phyloP scores from a whole-genome alignment of 2,888 invertebrate genomes.

The Phaedon cochleariae region DNA sequence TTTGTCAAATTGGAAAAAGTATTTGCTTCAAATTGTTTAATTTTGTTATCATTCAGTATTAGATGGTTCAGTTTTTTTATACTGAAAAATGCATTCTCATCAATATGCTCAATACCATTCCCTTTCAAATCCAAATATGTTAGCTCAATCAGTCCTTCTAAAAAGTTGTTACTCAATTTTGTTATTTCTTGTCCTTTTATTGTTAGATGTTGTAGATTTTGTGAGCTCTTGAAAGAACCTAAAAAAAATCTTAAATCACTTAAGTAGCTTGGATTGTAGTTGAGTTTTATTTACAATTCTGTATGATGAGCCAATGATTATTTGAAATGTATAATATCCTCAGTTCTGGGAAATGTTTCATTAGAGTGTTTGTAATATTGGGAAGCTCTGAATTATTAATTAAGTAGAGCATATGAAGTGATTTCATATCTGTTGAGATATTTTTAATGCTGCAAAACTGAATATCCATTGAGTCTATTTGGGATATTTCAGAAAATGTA shows the following conservation, averaged over 20 bases:
- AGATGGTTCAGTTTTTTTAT: constrained; percentile 24
- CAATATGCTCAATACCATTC: constrained; percentile 23
- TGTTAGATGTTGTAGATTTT: constrained; percentile 26
- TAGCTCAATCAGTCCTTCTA: constrained; percentile 23
- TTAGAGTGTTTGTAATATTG: constrained; percentile 17
- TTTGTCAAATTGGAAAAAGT: constrained; percentile 20
- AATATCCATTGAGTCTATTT: constrained; percentile 24
- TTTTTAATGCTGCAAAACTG: constrained; percentile 25
- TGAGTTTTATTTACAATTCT: constrained; percentile 19
- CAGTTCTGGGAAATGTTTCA: constrained; percentile 20
- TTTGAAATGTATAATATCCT: constrained; percentile 18
- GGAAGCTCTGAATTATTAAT: constrained; percentile 29
- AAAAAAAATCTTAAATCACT: too few species aligned
- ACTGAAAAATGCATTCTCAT: constrained; percentile 20
- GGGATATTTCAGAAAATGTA: constrained; percentile 17
- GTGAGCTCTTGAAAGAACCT: constrained; percentile 26
- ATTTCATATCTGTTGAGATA: constrained; percentile 13
- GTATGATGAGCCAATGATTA: constrained; percentile 17
- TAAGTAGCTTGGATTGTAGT: too few species aligned
- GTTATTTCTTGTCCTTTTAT: constrained; percentile 29
- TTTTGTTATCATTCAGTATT: constrained; percentile 22
- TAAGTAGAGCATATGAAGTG: constrained; percentile 21
- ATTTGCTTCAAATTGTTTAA: constrained; percentile 19
- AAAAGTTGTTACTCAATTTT: constrained; percentile 15
- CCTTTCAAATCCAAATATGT: constrained; percentile 25